Conservation (phyloP, 2,797 vertebrate species). For the Neosilurus mollespiculum region DNA sequence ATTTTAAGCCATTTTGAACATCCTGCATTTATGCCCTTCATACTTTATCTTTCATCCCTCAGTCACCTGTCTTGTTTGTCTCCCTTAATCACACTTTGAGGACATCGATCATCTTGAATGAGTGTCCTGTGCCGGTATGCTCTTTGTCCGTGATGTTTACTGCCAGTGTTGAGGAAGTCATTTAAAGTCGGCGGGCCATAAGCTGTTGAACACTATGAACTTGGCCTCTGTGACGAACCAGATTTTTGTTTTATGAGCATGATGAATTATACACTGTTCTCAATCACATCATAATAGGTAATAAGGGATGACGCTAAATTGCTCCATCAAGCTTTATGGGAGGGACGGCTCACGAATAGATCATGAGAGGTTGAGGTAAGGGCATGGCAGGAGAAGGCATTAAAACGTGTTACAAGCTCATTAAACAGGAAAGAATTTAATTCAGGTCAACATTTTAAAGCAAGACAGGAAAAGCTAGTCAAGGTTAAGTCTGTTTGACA, state of each 20-base stretch:
- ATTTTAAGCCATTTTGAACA: background rate
- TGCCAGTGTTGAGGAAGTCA: constrained; percentile 30
- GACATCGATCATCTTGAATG: constrained; percentile 29
- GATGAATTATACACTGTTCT: constrained; percentile 35
- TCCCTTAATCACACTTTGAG: constrained; percentile 37
- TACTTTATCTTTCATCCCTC: constrained; percentile 29
- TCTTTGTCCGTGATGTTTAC: constrained; percentile 50
- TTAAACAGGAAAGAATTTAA: background rate
- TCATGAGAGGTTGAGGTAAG: constrained; percentile 39
- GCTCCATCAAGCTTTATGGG: constrained; percentile 44
- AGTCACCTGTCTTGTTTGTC: constrained; percentile 44
- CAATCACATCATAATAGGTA: constrained; percentile 47
- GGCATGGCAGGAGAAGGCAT: background rate
- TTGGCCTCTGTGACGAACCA: background rate
- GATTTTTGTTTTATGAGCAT: constrained; percentile 40
- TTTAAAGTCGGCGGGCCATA: constrained; percentile 26
- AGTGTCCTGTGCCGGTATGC: constrained; percentile 25
- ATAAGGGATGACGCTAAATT: constrained; percentile 38
- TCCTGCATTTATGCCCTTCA: constrained; percentile 39
- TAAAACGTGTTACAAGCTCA: background rate
- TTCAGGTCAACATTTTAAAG: background rate
- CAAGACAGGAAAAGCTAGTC: background rate
- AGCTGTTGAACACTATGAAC: background rate
- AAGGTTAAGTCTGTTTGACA: background rate
- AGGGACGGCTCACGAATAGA: constrained; percentile 21